phyloP scores from a whole-genome alignment of 2,888 invertebrate species.

The Polymixis lichenea region DNA sequence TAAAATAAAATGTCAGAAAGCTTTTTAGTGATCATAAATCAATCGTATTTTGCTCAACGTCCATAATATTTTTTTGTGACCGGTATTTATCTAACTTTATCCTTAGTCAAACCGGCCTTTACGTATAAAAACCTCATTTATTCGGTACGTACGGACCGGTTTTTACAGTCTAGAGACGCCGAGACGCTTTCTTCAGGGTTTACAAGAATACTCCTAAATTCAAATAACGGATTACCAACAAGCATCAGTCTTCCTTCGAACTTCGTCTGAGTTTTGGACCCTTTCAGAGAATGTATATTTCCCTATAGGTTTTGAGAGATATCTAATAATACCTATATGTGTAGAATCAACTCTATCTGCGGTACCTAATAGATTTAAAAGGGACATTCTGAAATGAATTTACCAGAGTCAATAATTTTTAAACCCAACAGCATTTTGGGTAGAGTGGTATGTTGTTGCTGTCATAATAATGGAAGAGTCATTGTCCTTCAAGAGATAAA shows the following conservation, averaged over 20 bases:
- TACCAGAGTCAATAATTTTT: background rate
- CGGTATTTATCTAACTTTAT: background rate
- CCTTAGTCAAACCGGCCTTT: background rate
- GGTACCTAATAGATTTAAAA: background rate
- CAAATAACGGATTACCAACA: background rate
- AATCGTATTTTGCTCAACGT: constrained; percentile 25
- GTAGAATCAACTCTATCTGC: background rate
- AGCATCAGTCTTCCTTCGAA: background rate
- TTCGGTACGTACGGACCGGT: background rate
- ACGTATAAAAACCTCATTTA: background rate
- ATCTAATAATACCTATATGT: no score
- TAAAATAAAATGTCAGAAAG: constrained; percentile 31
- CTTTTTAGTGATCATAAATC: constrained; percentile 44
- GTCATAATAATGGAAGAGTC: background rate
- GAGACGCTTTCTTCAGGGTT: background rate
- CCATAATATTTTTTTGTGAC: constrained; percentile 14
- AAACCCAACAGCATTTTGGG: background rate
- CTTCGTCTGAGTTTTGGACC: background rate
- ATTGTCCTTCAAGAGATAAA: background rate
- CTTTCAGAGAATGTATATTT: background rate
- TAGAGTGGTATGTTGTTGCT: background rate
- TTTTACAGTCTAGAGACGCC: background rate
- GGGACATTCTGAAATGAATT: background rate
- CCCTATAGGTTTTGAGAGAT: no score
- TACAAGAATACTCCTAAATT: constrained; percentile 4